Evolutionary conservation across 2,797 vertebrate species (phyloP).

Genomic region (Strix occidentalis): DNA sequence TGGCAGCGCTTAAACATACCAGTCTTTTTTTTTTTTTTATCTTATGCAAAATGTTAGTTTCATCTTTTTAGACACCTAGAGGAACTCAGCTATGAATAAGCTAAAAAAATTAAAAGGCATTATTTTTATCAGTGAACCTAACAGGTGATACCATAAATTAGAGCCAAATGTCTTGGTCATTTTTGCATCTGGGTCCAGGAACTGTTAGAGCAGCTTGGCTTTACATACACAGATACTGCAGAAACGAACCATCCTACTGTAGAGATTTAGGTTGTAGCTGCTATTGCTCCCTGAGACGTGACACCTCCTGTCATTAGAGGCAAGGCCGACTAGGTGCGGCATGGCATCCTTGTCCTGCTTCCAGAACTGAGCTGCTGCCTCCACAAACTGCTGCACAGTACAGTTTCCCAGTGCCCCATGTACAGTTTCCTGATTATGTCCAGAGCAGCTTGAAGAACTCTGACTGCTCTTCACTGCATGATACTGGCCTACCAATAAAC

Average conservation of each 20-base stretch:
- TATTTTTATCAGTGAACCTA: not conserved
- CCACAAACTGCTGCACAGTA: not conserved
- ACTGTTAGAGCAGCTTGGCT: not conserved
- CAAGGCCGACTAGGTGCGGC: not conserved
- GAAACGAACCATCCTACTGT: not conserved
- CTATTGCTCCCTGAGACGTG: not conserved
- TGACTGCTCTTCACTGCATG: not conserved
- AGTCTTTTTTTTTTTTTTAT: not conserved
- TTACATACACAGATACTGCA: not conserved
- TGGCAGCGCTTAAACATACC: constrained; percentile 17
- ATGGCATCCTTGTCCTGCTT: not conserved
- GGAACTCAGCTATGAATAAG: not conserved
- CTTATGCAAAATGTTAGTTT: not conserved
- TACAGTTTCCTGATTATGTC: not conserved
- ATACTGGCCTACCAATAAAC: not conserved
- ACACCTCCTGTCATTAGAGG: not conserved
- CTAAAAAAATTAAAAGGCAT: not conserved
- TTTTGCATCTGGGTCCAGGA: not conserved
- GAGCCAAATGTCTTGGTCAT: not conserved
- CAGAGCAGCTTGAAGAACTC: not conserved
- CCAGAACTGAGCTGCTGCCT: not conserved
- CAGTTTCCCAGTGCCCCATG: not conserved
- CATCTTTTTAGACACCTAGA: not conserved
- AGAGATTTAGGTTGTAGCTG: not conserved
- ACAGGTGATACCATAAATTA: not conserved